These are phyloP conservation scores for Anolis apletophallus DNA, from an alignment of 2,797 vertebrate species.

Conservation along the genomic window DNA sequence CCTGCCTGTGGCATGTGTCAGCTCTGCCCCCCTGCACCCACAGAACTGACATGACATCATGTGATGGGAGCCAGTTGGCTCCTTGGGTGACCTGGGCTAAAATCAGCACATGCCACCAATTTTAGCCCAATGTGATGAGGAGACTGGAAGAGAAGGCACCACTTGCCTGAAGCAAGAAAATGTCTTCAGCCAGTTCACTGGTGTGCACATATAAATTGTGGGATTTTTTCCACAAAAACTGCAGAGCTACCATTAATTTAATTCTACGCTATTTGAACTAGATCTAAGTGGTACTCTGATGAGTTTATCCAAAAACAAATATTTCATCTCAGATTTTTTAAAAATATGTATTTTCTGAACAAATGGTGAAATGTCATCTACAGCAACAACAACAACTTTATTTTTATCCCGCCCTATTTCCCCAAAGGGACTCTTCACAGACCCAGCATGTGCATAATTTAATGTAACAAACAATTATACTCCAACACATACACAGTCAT, in stretches of 20 bases:
- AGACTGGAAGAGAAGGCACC: neutral
- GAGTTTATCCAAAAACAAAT: constrained; percentile 9
- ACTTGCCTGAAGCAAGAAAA: neutral
- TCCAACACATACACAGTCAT: constrained; percentile 10
- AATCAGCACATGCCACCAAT: too few relatives aligned
- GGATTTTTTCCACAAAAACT: neutral
- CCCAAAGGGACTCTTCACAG: neutral
- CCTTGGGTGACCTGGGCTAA: too few relatives aligned
- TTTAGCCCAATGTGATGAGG: too few relatives aligned
- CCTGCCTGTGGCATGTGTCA: too few relatives aligned
- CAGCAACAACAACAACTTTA: neutral
- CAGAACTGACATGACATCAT: too few relatives aligned
- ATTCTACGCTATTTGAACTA: neutral
- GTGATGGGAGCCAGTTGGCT: too few relatives aligned
- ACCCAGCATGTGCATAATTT: constrained; percentile 6
- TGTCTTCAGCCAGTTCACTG: neutral
- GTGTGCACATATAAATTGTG: neutral
- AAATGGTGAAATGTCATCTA: constrained; percentile 15
- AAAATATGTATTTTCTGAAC: constrained; percentile 10
- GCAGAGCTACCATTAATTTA: neutral
- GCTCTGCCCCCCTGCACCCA: too few relatives aligned
- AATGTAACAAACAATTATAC: constrained; percentile 15
- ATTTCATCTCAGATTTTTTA: neutral
- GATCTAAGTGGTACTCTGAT: neutral
- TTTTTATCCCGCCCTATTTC: too few relatives aligned